These are phyloP conservation scores for Lanius collurio DNA, from an alignment of 2,113 vertebrate genomes.

Conservation along the genomic window DNA sequence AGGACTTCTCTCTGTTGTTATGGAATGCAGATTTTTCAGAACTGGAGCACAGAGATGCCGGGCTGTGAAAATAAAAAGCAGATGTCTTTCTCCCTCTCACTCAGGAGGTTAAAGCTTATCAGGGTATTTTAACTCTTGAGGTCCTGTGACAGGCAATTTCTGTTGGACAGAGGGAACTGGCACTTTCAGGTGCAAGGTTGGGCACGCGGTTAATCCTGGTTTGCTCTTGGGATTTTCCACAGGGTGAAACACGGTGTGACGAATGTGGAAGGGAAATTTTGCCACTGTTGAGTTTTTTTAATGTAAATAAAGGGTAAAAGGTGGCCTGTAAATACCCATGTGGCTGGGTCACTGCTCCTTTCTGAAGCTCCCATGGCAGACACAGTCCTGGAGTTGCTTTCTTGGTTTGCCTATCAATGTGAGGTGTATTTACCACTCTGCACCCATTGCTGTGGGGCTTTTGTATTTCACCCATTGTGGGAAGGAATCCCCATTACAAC, in stretches of 20 bases:
- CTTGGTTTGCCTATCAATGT: not conserved
- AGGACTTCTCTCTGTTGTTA: constrained; percentile 73
- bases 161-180: not conserved
- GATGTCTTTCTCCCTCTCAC: constrained; percentile 67
- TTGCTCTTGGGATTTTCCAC: not conserved
- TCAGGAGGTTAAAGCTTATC: constrained; percentile 40
- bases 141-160: not conserved
- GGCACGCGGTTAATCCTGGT: not conserved
- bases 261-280: not conserved
- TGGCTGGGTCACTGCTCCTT: not conserved
- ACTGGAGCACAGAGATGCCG: constrained; percentile 26
- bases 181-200: not conserved
- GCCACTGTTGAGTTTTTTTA: not conserved
- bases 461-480: not conserved
- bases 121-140: constrained; percentile 57
- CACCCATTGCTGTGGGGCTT: not conserved
- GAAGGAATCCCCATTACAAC: no score
- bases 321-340: not conserved
- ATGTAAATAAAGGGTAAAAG: not conserved
- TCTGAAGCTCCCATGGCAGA: not conserved
- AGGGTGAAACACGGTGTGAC: not conserved
- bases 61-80: constrained; percentile 79
- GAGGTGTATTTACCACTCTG: not conserved
- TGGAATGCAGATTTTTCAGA: constrained; percentile 72
- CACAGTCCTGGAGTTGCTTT: fast-evolving